These are phyloP conservation scores for Drosophila teissieri DNA, from an alignment of 1,140 invertebrate genomes.

Conservation along the genomic window DNA sequence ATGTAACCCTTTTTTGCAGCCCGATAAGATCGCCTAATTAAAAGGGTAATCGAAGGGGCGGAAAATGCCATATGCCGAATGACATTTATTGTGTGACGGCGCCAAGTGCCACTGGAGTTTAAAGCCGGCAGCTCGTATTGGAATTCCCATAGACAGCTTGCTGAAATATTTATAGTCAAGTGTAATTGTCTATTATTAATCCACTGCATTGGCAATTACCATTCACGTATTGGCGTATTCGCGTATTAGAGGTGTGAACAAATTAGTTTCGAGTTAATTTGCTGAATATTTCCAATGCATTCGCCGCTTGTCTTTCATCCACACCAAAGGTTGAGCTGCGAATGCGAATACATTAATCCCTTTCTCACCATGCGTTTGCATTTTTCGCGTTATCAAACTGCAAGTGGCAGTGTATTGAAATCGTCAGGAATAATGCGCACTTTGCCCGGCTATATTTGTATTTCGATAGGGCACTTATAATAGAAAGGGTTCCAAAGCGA, in stretches of 20 bases:
- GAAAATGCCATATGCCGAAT: neutral
- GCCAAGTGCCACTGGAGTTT: neutral
- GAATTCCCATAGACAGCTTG: neutral
- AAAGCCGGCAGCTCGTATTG: neutral
- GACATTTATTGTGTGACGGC: neutral
- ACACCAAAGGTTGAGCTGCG: neutral
- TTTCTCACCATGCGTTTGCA: conserved; percentile 23
- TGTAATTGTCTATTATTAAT: conserved; percentile 16
- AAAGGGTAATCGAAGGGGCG: conserved; percentile 17
- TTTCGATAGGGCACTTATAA: conserved; percentile 6
- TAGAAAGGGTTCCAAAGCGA: conserved; percentile 8
- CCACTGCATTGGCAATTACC: neutral
- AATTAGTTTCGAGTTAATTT: neutral
- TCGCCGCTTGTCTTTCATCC: neutral
- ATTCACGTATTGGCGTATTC: neutral
- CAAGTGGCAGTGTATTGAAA: neutral
- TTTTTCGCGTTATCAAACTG: conserved; percentile 10
- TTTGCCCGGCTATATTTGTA: conserved; percentile 8
- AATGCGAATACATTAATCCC: neutral
- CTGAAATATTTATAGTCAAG: neutral
- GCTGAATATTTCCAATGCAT: neutral
- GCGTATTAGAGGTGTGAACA: conserved; percentile 6
- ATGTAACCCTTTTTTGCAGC: conserved; percentile 5
- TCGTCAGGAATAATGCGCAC: conserved; percentile 5
- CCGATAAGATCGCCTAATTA: conserved; percentile 37